Evolutionary conservation across 2,888 invertebrate species (phyloP), one percentile per base, ranked within the genome.

Genomic region (Tenthredo scrophulariae): DNA sequence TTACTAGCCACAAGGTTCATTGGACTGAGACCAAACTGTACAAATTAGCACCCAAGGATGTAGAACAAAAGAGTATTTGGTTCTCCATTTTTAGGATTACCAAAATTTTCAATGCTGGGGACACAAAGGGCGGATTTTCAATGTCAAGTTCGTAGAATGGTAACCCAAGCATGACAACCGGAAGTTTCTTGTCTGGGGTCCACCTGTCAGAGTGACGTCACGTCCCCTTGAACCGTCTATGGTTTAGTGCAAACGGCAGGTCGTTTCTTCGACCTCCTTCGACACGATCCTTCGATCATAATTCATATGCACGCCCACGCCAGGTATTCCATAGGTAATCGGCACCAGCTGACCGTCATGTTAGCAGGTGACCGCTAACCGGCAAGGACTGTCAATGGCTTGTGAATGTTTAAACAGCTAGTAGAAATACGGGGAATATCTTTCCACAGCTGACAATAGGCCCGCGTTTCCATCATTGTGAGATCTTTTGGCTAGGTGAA

Each of bases 131-230:
- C 67, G 29, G 46, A 83, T 83, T 83, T 84, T 85, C 85, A 85
- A 84, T 85, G 85, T 84, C 85, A 84, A 85, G 84, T 84, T 84
- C 54, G 87, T 13, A 33, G 54, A 22, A 82, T 70, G 46, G 82
- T 72, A 70, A 85, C 26, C 86, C 86, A 87, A 87, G 86, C 86
- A 86, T 85, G 84, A 85, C 85, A 72, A 84, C 87, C 89, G 89
- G 89, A 88, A 88, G 87, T 87, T 84, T 86, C 86, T 89, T 86
- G 90, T 89, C 89, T 88, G 88, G 86, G 85, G 77, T 87, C 87
- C 89, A 89, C 88, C 89, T 90, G 88, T 87, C 86, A 26, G 74
- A 40, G 82, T 89, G 89, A 89, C 90, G 89, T 89, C 89, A 89
- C 87, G 84, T 86, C 87, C 88, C 88, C 86, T 88, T 87, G 80